Base-by-base conservation (phyloP, 2,797 vertebrate species). In the Loris lydekkerianus region DNA sequence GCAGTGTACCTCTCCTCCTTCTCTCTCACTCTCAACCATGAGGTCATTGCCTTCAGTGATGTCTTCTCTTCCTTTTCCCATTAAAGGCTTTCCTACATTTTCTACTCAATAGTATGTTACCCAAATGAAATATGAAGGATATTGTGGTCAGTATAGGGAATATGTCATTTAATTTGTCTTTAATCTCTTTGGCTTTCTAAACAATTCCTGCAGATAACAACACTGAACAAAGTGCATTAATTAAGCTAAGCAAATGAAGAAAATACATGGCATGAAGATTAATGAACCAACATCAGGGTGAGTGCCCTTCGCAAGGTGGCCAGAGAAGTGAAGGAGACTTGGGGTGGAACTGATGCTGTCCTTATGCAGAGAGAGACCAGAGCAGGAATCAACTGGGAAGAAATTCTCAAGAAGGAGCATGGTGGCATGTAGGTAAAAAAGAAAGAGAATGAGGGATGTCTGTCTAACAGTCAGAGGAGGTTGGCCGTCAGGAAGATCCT, bases 261-360 rank as follows among this genome's bases (percentile, higher is more conserved):
- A 89, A 37, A 37, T 69, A 60, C 27, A 69, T 46, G 65, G 53
- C 81, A n/a, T 72, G 53, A 87, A 61, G 43, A 84, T 92, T 89
- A 46, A 76, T 73, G 77, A 86, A 23, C 34, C 43, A 60, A 65
- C 29, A 17, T 60, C 34, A 17, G 49, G 78, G 69, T 53, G 21
- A 34, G 21, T 29, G 73, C 2, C 31, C n/a, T 87, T 67, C n/a
- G 11, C 8, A 40, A 58, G 56, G 56, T 63, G 25, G 83, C 40
- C 58, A 58, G 75, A 75, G 49, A 65, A 82, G 15, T 10, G 21
- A 91, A 31, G 27, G 13, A 31, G 21, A 29, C 18, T 40, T 56
- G 3, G 23, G 5, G 23, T 29, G 61, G 31, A 34, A n/a, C 25
- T 6, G 18, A 40, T 13, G 18, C 37, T 81, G 10, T 40, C 31